A percentile compares a stretch with the other conserved stretches of the same genome.
These are phyloP conservation scores for Odocoileus hemionus DNA, from an alignment of 2,113 vertebrate genomes.

Conservation along the genomic window DNA sequence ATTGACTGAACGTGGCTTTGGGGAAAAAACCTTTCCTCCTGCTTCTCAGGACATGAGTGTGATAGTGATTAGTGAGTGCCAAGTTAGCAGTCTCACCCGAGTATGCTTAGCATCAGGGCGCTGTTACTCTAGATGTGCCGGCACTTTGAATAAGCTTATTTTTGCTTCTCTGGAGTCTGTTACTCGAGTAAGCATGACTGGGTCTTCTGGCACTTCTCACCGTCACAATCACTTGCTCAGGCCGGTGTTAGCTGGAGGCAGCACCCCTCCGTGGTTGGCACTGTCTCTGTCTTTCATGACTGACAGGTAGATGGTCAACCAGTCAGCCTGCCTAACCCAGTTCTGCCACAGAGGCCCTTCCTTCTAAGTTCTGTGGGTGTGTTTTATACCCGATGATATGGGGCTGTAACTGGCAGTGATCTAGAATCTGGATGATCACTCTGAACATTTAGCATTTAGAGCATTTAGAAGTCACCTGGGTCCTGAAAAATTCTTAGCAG, in stretches of 20 bases:
- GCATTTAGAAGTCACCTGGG: neutral
- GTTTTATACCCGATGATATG: neutral
- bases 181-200: neutral
- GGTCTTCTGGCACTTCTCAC: neutral
- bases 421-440: neutral
- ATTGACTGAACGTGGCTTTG: neutral
- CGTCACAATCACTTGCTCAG: too few relatives aligned
- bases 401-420: neutral
- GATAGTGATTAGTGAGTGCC: neutral
- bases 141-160: neutral
- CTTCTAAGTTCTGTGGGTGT: neutral
- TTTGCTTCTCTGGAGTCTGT: neutral
- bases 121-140: neutral
- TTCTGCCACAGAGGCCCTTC: neutral
- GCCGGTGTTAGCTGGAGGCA: neutral
- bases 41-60: neutral
- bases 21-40: neutral
- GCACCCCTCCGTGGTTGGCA: rapidly evolving
- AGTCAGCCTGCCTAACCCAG: neutral
- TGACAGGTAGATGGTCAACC: neutral
- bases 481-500: neutral
- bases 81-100: neutral
- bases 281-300: neutral
- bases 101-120: neutral
- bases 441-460: neutral